Base-by-base conservation (phyloP, 1,140 invertebrate species). In the Heliconius eleuchia region DNA sequence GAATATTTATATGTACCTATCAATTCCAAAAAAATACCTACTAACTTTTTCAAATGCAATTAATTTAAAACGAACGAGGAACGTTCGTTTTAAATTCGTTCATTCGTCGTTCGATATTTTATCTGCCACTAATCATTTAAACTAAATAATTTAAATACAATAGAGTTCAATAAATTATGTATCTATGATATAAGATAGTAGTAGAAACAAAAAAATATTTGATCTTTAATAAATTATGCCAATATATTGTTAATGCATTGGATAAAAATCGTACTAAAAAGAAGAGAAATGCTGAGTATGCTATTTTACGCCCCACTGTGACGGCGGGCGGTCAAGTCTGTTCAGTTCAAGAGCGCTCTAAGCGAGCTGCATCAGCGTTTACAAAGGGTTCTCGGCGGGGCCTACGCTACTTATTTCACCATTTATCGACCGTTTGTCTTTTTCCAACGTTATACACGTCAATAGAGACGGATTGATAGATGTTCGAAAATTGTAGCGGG, bases 271-370 rank as follows among this genome's bases (percentile, higher is more conserved):
- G 60, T 13, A 66, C 16, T 66, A 66, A 66, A 30, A 66, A 66
- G 23, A 66, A 13, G 23, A 66, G 86, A 89, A 85, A 84, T 84
- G 90, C 86, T 79, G 86, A 90, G 78, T 87, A 73, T 76, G 87
- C 87, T 87, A 84, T 89, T 89, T 88, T 81, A 76, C 81, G 80
- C 80, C 83, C 79, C 78, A 71, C 80, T 81, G 83, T 84, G 85
- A 89, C 86, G 84, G 82, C 84, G 88, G 86, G 87, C 91, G 88
- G 92, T 92, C 90, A 92, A 94, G 92, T 92, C 84, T 82, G 81
- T 82, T 76, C 75, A 80, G 81, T 82, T 76, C 75, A 78, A 93
- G 90, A 85, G 86, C 83, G 77, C 86, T 85, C 81, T 82, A 84
- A 78, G 83, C 77, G 77, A 78, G 85, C 82, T 82, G 85, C 80